Evolutionary conservation across 2,113 vertebrate species (phyloP).

Genomic region (Brachyhypopomus occidentalis): DNA sequence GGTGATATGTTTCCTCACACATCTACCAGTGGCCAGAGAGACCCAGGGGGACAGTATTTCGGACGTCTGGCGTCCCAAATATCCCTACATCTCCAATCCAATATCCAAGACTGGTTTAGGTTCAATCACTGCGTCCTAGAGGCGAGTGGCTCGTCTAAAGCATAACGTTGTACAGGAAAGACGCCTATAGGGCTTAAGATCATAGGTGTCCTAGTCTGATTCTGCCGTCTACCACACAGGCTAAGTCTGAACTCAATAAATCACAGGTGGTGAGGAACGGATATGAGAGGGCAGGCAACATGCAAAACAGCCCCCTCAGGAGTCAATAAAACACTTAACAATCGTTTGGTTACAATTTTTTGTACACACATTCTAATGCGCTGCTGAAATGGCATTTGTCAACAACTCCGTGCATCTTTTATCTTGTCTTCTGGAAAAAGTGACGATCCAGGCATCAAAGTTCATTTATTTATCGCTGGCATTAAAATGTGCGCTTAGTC

Average conservation of each 20-base stretch:
- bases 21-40: too few species aligned
- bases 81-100: too few species aligned
- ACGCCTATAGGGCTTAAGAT: too few species aligned
- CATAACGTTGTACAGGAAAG: too few species aligned
- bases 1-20: too few species aligned
- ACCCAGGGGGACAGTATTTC: too few species aligned
- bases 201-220: neutral
- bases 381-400: slow-evolving; percentile 8
- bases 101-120: too few species aligned
- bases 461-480: neutral
- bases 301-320: neutral
- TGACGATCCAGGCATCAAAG: slow-evolving; percentile 17
- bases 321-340: neutral
- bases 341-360: neutral
- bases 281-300: neutral
- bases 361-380: too few species aligned
- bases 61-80: too few species aligned
- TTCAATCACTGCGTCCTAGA: too few species aligned
- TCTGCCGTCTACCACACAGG: slow-evolving; percentile 37
- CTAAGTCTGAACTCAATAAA: neutral
- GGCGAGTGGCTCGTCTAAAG: too few species aligned
- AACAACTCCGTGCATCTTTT: neutral
- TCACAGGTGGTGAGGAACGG: neutral
- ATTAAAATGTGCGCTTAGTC: too few species aligned
- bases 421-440: neutral